Conservation (phyloP, 2,113 vertebrate species). For the Lutjanus erythropterus region DNA sequence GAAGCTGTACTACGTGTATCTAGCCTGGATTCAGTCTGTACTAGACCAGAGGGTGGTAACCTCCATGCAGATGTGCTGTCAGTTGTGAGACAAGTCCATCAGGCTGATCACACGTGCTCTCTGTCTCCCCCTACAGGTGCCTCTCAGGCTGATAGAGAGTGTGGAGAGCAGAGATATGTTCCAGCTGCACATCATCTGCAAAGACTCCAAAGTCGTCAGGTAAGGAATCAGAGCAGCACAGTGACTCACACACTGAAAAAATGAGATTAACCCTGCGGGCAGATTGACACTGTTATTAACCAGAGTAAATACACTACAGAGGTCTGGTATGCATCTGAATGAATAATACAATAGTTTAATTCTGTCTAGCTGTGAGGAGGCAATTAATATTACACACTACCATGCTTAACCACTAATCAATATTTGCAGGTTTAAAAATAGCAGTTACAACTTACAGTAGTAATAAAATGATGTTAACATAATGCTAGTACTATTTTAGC, state of each 20-base stretch:
- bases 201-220: slow-evolving; percentile 99
- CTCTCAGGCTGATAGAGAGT: slow-evolving; percentile 96
- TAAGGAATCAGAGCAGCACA: slow-evolving; percentile 66
- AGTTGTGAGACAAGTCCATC: slow-evolving; percentile 8
- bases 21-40: slow-evolving; percentile 34
- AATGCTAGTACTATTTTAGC: neutral
- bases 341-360: neutral
- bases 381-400: neutral
- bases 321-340: neutral
- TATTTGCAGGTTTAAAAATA: slow-evolving; percentile 14
- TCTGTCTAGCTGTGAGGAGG: neutral
- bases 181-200: slow-evolving; percentile 98
- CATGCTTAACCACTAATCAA: neutral
- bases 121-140: slow-evolving; percentile 89
- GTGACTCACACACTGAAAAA: neutral
- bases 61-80: slow-evolving; percentile 38
- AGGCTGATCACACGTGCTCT: slow-evolving; percentile 24
- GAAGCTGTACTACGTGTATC: slow-evolving; percentile 9
- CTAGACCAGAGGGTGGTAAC: slow-evolving; percentile 54
- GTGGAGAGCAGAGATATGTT: slow-evolving; percentile 99
- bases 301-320: neutral
- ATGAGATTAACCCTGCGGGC: neutral
- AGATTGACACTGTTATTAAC: neutral
- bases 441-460: neutral
- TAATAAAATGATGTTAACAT: neutral